A percentile compares a stretch with the other conserved stretches of the same genome.
Conservation (phyloP, 2,888 invertebrate genomes). For the Cynaeus angustus region DNA sequence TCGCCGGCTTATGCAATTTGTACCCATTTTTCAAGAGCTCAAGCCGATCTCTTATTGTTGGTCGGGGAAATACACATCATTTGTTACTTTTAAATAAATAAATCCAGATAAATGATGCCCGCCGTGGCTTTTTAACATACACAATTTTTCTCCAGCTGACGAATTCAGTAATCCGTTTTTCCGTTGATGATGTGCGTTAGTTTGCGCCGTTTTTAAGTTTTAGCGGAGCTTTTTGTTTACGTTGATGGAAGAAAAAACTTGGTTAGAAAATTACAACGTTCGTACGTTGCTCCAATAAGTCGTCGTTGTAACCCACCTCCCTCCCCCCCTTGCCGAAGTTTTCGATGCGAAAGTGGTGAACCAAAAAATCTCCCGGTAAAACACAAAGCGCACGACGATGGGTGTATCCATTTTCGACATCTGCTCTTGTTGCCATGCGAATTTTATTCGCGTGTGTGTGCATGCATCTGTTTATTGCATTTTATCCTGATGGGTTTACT, state of each 20-base stretch:
- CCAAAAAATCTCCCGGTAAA: neutral
- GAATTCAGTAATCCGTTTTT: conserved; percentile 17
- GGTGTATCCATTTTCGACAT: conserved; percentile 43
- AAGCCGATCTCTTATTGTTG: conserved; percentile 5
- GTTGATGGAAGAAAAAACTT: neutral
- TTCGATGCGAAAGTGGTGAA: neutral
- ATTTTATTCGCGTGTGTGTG: conserved; percentile 24
- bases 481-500: conserved; percentile 46
- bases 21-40: too few species aligned
- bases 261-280: too few species aligned
- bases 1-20: too few species aligned
- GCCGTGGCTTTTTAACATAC: conserved; percentile 12
- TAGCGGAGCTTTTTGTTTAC: too few species aligned
- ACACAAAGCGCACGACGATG: conserved; percentile 16
- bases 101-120: conserved; percentile 36
- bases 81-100: conserved; percentile 24
- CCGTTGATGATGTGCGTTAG: conserved; percentile 8
- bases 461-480: conserved; percentile 48
- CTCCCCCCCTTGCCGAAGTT: too few species aligned
- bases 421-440: conserved; percentile 46
- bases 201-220: too few species aligned
- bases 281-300: too few species aligned
- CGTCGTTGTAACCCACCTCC: too few species aligned
- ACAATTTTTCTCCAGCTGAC: conserved; percentile 23
- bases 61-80: conserved; percentile 13